Percentiles rank a stretch among this genome's conserved stretches.
Evolutionary conservation across 2,797 vertebrate species (phyloP).

Genomic region (Margarornis squamiger): DNA sequence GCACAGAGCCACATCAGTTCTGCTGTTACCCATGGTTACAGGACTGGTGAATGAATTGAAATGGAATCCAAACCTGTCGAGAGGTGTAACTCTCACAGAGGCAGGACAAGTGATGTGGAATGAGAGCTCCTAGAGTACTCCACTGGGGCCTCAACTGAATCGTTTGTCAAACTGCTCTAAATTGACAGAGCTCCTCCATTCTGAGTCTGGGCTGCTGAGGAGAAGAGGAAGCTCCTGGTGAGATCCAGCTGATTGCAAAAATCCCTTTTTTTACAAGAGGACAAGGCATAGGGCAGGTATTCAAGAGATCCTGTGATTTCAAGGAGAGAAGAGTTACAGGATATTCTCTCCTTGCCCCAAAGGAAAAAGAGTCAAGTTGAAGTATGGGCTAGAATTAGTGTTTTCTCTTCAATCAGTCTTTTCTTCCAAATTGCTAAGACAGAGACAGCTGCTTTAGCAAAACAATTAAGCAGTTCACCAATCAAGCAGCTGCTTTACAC

Average conservation of each 20-base stretch:
- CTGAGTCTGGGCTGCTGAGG: neutral
- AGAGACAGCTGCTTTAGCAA: neutral
- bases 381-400: neutral
- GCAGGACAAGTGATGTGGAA: neutral
- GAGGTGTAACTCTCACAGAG: neutral
- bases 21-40: constrained; percentile 18
- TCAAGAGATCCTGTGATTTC: neutral
- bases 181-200: neutral
- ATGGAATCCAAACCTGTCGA: neutral
- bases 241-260: neutral
- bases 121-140: neutral
- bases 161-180: neutral
- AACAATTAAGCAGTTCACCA: neutral
- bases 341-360: neutral
- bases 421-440: neutral
- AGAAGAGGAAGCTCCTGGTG: neutral
- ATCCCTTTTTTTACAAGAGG: neutral
- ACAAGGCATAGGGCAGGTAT: neutral
- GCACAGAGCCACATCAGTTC: neutral
- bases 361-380: neutral
- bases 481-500: neutral
- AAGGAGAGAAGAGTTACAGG: accelerated
- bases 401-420: neutral
- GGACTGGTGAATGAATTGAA: neutral
- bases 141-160: neutral